Evolutionary conservation across 2,888 invertebrate genomes (phyloP).

Genomic region (Xestia xanthographa): DNA sequence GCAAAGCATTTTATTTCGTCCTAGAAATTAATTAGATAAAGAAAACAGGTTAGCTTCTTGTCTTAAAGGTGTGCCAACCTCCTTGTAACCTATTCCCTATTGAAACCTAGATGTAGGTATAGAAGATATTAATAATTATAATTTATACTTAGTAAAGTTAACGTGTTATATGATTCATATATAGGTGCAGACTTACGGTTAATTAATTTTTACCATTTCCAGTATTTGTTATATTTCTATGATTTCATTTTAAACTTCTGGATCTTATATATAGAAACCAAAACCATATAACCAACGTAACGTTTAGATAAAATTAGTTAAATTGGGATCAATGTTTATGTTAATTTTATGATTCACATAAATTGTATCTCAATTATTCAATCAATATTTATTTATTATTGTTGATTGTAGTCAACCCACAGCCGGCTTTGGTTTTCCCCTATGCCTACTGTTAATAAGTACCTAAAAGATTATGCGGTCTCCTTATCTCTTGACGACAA

Average conservation of each 20-base stretch:
- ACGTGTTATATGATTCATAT: background rate
- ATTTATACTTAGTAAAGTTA: background rate
- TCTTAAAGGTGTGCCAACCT: background rate
- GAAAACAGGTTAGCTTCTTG: constrained; percentile 3
- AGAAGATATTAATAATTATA: background rate
- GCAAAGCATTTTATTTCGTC: background rate
- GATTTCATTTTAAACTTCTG: background rate
- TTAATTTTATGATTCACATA: constrained; percentile 3
- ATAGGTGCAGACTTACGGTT: background rate
- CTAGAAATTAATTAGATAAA: background rate
- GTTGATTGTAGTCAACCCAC: background rate
- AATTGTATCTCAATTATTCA: constrained; percentile 15
- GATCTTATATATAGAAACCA: background rate
- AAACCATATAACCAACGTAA: constrained; percentile 4
- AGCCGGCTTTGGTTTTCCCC: background rate
- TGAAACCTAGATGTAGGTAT: background rate
- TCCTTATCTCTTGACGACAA: background rate
- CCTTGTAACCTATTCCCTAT: background rate
- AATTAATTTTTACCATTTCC: background rate
- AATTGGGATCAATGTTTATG: constrained; percentile 21
- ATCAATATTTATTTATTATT: constrained; percentile 6
- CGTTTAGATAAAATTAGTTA: background rate
- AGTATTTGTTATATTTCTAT: background rate
- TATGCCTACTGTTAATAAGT: background rate
- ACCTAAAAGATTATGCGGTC: background rate